Percentiles rank a stretch among this genome's conserved stretches.
Conservation (phyloP, 2,113 vertebrate genomes). For the Myiagra hebetior region DNA sequence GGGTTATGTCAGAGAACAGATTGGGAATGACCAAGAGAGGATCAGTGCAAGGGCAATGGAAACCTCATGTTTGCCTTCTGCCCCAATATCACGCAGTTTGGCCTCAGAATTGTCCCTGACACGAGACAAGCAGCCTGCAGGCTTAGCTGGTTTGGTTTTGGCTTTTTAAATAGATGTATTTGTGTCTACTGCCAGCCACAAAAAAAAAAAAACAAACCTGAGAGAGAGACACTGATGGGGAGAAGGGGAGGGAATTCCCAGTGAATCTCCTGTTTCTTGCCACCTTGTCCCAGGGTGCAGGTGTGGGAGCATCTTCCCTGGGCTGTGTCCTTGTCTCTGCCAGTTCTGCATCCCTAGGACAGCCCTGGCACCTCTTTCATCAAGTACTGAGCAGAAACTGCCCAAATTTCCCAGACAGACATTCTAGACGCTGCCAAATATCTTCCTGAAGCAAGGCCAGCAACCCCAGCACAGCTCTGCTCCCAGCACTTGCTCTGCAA, state of each 20-base stretch:
- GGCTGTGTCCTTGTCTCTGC: background rate
- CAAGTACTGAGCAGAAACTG: background rate
- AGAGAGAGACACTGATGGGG: background rate
- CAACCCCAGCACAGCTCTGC: background rate
- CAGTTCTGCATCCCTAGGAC: background rate
- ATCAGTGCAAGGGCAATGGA: fast-evolving
- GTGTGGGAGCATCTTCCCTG: background rate
- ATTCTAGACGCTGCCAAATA: background rate
- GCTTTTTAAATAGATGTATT: background rate
- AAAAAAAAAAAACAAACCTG: background rate
- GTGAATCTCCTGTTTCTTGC: background rate
- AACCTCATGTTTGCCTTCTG: background rate
- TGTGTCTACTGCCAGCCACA: background rate
- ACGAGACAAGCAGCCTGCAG: background rate
- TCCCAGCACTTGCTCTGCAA: background rate
- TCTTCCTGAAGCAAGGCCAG: background rate
- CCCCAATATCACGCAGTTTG: fast-evolving
- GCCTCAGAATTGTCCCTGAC: background rate
- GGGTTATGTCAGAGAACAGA: background rate
- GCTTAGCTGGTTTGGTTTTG: background rate
- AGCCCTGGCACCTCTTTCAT: background rate
- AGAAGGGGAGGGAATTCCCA: background rate
- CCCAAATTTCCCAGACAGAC: background rate
- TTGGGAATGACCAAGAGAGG: background rate
- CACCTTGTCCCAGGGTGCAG: background rate